phyloP scores from a whole-genome alignment of 2,888 invertebrate genomes.

The Apotomis capreana region DNA sequence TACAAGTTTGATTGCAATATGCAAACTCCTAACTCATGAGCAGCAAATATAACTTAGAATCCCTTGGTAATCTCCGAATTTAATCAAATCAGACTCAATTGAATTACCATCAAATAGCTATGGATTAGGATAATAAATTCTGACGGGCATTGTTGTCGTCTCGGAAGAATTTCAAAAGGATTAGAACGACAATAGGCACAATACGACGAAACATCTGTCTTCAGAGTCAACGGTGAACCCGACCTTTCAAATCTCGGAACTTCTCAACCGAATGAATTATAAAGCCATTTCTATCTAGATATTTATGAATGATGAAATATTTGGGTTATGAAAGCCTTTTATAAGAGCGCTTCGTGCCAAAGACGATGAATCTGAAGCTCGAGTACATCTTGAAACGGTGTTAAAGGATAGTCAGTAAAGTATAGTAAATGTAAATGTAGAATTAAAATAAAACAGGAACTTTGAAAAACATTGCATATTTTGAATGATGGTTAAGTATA shows the following conservation, averaged over 20 bases:
- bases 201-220: constrained; percentile 54
- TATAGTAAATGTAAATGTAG: background rate
- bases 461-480: no score
- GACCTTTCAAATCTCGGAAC: constrained; percentile 49
- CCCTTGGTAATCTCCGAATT: constrained; percentile 9
- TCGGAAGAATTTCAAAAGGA: constrained; percentile 53
- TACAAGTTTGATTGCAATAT: constrained; percentile 27
- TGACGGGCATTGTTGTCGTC: constrained; percentile 47
- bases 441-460: background rate
- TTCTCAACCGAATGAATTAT: constrained; percentile 21
- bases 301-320: background rate
- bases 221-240: constrained; percentile 50
- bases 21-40: constrained; percentile 18
- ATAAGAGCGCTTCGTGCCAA: constrained; percentile 4
- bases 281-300: constrained; percentile 4
- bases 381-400: constrained; percentile 15
- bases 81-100: constrained; percentile 30
- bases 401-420: background rate
- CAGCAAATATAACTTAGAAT: constrained; percentile 14
- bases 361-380: constrained; percentile 1
- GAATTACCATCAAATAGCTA: constrained; percentile 16
- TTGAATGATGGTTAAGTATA: no score
- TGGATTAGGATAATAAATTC: constrained; percentile 45
- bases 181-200: constrained; percentile 53
- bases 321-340: background rate